Percentiles rank a stretch among this genome's conserved stretches.
Conservation (phyloP, 2,113 vertebrate species). For the Solenodon paradoxus region DNA sequence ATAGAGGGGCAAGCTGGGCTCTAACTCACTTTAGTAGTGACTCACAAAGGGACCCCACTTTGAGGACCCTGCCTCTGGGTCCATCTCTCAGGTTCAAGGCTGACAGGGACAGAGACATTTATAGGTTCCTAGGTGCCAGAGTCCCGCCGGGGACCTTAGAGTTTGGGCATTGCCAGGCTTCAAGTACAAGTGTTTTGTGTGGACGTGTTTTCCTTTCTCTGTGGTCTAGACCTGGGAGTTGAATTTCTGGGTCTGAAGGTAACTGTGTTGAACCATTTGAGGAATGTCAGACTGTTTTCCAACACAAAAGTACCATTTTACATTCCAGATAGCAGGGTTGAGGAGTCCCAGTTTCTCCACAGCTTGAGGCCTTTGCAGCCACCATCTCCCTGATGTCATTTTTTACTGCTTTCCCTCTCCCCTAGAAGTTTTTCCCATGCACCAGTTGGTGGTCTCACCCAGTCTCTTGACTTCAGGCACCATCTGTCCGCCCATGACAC, state of each 20-base stretch:
- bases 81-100: too few species aligned
- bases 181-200: background rate
- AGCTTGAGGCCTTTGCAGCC: conserved; percentile 1
- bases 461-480: background rate
- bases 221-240: background rate
- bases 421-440: background rate
- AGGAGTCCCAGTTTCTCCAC: background rate
- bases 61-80: too few species aligned
- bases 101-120: too few species aligned
- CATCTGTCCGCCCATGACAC: background rate
- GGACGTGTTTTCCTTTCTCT: conserved; percentile 6
- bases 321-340: background rate
- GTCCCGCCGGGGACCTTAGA: too few species aligned
- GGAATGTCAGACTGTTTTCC: background rate
- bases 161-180: too few species aligned
- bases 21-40: too few species aligned
- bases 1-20: too few species aligned
- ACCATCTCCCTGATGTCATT: background rate
- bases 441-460: background rate
- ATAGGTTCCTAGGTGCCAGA: too few species aligned
- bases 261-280: background rate
- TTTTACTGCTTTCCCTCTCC: background rate
- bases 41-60: too few species aligned
- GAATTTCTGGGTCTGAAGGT: background rate
- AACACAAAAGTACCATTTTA: background rate